Evolutionary conservation across 2,113 vertebrate species (phyloP).

Genomic region (Megatriorchis doriae): DNA sequence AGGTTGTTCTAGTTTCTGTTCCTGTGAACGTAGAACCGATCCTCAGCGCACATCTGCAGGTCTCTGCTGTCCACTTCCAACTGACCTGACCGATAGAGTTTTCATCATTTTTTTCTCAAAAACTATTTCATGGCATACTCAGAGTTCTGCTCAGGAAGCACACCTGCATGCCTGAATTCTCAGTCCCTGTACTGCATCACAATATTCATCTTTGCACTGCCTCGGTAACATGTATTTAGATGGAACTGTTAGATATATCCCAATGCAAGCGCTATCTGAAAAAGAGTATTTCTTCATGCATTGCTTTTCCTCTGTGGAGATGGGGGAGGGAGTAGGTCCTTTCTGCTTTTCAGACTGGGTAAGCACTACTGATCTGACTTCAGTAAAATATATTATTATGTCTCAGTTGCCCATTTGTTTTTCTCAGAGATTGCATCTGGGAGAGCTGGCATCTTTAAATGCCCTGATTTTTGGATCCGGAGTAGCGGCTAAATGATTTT

Average conservation of each 20-base stretch:
- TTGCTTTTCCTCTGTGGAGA: not conserved
- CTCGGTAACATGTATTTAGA: not conserved
- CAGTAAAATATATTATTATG: constrained; percentile 4
- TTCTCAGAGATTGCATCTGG: constrained; percentile 34
- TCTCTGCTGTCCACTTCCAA: not conserved
- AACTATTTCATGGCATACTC: not conserved
- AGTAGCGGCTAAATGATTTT: constrained; percentile 58
- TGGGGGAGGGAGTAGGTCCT: not conserved
- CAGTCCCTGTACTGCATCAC: not conserved
- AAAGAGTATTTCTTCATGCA: not conserved
- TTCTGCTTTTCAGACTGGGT: constrained; percentile 5
- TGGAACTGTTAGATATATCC: not conserved
- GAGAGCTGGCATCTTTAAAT: constrained; percentile 51
- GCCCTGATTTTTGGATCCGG: constrained; percentile 41
- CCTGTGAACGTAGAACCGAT: rapidly evolving
- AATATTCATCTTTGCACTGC: not conserved
- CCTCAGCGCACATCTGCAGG: rapidly evolving
- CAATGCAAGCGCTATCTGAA: not conserved
- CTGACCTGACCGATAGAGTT: not conserved
- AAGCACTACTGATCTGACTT: not conserved
- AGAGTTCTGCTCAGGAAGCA: not conserved
- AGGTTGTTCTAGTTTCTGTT: not conserved
- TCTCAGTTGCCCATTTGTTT: constrained; percentile 19
- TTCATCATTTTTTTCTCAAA: not conserved
- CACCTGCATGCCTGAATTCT: not conserved